Evolutionary conservation across 1,140 invertebrate genomes (phyloP).

Genomic region (Drosophila nasuta): DNA sequence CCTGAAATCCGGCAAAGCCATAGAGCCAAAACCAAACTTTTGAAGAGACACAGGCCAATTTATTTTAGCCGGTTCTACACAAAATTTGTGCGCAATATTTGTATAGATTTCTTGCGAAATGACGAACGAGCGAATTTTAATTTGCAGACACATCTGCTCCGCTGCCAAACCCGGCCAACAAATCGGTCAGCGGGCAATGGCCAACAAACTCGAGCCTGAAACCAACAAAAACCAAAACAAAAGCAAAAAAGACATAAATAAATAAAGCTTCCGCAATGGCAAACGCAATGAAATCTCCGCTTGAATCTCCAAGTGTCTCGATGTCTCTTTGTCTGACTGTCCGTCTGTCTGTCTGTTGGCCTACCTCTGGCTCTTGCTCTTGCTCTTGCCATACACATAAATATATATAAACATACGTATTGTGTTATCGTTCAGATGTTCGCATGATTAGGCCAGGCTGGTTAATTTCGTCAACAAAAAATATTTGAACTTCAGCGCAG

Average conservation of each 20-base stretch:
- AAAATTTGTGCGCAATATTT: constrained; percentile 35
- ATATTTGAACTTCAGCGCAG: constrained; percentile 49
- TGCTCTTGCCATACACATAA: too few relatives aligned
- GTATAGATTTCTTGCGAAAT: constrained; percentile 42
- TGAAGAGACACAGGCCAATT: too few relatives aligned
- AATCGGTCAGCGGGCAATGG: constrained; percentile 50
- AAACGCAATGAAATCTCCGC: constrained; percentile 37
- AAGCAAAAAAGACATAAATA: constrained; percentile 31
- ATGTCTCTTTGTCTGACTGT: neutral
- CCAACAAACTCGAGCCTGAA: constrained; percentile 19
- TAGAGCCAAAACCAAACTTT: constrained; percentile 10
- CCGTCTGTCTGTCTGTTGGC: neutral
- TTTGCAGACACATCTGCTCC: constrained; percentile 34
- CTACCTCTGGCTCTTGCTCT: neutral
- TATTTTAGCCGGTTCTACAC: constrained; percentile 44
- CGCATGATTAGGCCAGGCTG: constrained; percentile 44
- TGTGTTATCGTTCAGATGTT: constrained; percentile 49
- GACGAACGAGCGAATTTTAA: constrained; percentile 23
- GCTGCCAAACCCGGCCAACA: constrained; percentile 16
- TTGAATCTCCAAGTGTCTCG: constrained; percentile 22
- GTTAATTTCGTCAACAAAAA: constrained; percentile 42
- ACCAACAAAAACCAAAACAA: constrained; percentile 15
- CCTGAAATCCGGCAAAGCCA: constrained; percentile 31
- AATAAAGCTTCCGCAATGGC: constrained; percentile 52
- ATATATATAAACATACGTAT: neutral